Conservation (phyloP, 2,888 invertebrate genomes). For the Acrocera orbiculus region DNA sequence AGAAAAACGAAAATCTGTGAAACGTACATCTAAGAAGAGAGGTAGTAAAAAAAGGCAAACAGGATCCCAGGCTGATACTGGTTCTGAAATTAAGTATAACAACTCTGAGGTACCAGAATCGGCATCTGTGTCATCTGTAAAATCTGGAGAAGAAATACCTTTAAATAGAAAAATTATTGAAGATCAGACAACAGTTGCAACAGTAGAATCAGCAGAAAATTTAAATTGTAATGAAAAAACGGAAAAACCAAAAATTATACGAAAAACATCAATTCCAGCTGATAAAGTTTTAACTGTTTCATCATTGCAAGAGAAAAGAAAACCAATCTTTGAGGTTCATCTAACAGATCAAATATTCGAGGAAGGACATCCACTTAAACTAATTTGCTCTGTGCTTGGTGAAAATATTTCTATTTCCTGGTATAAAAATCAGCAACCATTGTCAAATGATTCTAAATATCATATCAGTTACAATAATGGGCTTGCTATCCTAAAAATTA, state of each 20-base stretch:
- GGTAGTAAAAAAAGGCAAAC: slow-evolving; percentile 12
- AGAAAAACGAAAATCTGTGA: no score
- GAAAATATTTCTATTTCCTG: slow-evolving; percentile 51
- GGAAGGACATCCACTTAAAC: slow-evolving; percentile 52
- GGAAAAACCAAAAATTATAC: slow-evolving; percentile 4
- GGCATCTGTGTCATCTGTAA: no score
- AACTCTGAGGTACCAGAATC: no score
- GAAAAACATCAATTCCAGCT: slow-evolving; percentile 5
- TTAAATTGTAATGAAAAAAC: not conserved
- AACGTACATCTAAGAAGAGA: no score
- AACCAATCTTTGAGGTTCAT: slow-evolving; percentile 35
- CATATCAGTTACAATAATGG: slow-evolving; percentile 40
- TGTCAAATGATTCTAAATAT: slow-evolving; percentile 24
- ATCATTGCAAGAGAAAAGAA: slow-evolving; percentile 15
- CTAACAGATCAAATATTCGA: slow-evolving; percentile 60
- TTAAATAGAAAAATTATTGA: slow-evolving; percentile 11
- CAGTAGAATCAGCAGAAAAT: slow-evolving; percentile 7
- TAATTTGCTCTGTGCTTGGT: slow-evolving; percentile 61
- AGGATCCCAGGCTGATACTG: no score
- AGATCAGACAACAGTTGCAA: slow-evolving; percentile 8
- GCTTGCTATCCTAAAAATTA: slow-evolving; percentile 48
- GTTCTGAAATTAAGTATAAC: no score
- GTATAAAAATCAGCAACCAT: slow-evolving; percentile 49
- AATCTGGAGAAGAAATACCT: slow-evolving; percentile 13
- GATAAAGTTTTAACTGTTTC: slow-evolving; percentile 7